Conservation (phyloP, 2,113 vertebrate species). For the Pseudorasbora parva region DNA sequence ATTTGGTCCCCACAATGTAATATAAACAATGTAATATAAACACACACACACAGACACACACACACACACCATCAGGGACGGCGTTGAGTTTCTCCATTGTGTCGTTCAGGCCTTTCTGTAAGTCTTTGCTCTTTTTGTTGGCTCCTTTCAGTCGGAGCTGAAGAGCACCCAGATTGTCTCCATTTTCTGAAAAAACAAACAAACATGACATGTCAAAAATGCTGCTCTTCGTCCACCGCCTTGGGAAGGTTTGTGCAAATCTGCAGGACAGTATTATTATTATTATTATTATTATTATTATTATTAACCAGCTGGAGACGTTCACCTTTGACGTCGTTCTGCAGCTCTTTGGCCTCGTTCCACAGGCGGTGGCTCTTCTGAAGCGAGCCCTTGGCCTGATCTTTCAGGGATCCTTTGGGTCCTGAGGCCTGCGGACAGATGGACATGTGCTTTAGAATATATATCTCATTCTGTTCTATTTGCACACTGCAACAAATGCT, state of each 20-base stretch:
- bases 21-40: too few relatives aligned
- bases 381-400: constrained; percentile 47
- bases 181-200: constrained; percentile 75
- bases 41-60: constrained; percentile 15
- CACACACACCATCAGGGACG: constrained; percentile 85
- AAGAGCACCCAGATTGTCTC: constrained; percentile 75
- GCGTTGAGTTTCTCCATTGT: constrained; percentile 84
- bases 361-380: constrained; percentile 57
- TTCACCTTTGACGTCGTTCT: constrained; percentile 75
- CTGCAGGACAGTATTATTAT: not conserved
- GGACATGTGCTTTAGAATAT: not conserved
- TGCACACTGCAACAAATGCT: too few relatives aligned
- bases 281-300: too few relatives aligned
- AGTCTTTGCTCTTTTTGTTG: constrained; percentile 80
- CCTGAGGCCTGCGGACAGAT: constrained; percentile 40
- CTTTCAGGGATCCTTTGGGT: constrained; percentile 52
- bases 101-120: constrained; percentile 85
- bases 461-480: not conserved
- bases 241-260: not conserved
- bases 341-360: constrained; percentile 51
- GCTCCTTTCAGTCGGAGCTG: constrained; percentile 83
- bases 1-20: too few relatives aligned
- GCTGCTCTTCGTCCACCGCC: too few relatives aligned
- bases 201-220: not conserved
- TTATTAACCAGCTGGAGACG: not conserved